Evolutionary conservation across 2,888 invertebrate genomes (phyloP).

Genomic region (Ophion obscuratus): DNA sequence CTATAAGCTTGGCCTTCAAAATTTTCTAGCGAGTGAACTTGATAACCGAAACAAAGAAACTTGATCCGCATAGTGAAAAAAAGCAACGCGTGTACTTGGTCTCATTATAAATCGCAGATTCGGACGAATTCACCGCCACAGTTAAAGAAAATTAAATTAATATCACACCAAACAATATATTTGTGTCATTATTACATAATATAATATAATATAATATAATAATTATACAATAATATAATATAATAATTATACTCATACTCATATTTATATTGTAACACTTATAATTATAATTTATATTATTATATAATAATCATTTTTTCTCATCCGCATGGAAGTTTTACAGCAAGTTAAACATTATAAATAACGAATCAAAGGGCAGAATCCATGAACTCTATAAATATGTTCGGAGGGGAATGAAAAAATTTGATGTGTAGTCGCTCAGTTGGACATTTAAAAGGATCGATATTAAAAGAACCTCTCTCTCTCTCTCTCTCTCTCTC

Average conservation of each 20-base stretch:
- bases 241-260: too few species aligned
- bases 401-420: conserved; percentile 40
- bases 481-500: conserved; percentile 11
- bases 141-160: too few species aligned
- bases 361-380: conserved; percentile 27
- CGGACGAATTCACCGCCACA: too few species aligned
- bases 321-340: not conserved
- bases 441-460: conserved; percentile 66
- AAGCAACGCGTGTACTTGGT: too few species aligned
- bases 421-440: conserved; percentile 62
- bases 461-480: conserved; percentile 61
- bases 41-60: too few species aligned
- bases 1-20: too few species aligned
- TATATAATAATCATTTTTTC: too few species aligned
- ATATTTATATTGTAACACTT: too few species aligned
- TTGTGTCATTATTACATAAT: not conserved
- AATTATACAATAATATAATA: not conserved
- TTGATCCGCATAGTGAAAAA: too few species aligned
- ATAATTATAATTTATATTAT: too few species aligned
- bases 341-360: not conserved
- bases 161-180: not conserved
- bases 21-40: too few species aligned
- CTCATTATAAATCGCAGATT: too few species aligned
- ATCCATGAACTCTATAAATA: conserved; percentile 30
- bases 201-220: not conserved